Percentiles rank a stretch among this genome's conserved stretches.
Conservation (phyloP, 2,113 vertebrate genomes). For the Sterrhoptilus dennistouni region DNA sequence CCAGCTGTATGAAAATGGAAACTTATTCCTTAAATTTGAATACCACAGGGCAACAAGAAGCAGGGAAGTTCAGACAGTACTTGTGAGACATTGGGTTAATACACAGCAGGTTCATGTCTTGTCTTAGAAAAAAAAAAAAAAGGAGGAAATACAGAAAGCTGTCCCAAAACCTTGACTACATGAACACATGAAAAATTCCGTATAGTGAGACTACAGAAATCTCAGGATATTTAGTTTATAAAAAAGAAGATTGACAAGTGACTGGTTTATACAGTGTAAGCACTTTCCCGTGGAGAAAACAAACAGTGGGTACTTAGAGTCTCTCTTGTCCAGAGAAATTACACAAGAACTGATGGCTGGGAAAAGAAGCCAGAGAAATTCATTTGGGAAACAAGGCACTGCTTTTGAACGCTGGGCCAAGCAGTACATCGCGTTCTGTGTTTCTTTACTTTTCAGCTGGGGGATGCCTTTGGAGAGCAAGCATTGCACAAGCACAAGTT, state of each 20-base stretch:
- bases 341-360: neutral
- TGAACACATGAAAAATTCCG: neutral
- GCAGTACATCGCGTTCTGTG: neutral
- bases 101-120: neutral
- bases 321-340: neutral
- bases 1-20: neutral
- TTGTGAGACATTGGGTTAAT: neutral
- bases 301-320: neutral
- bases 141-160: neutral
- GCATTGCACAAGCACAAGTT: neutral
- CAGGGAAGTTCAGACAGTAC: neutral
- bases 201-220: neutral
- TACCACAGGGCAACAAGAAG: neutral
- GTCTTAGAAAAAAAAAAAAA: neutral
- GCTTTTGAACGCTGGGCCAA: neutral
- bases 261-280: neutral
- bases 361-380: slow-evolving; percentile 7
- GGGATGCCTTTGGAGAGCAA: neutral
- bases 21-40: neutral
- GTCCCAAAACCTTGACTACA: neutral
- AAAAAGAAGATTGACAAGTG: slow-evolving; percentile 3
- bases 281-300: neutral
- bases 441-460: neutral
- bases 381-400: neutral
- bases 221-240: neutral